Evolutionary conservation across 1,140 invertebrate species (phyloP).

Genomic region (Pinna nobilis): DNA sequence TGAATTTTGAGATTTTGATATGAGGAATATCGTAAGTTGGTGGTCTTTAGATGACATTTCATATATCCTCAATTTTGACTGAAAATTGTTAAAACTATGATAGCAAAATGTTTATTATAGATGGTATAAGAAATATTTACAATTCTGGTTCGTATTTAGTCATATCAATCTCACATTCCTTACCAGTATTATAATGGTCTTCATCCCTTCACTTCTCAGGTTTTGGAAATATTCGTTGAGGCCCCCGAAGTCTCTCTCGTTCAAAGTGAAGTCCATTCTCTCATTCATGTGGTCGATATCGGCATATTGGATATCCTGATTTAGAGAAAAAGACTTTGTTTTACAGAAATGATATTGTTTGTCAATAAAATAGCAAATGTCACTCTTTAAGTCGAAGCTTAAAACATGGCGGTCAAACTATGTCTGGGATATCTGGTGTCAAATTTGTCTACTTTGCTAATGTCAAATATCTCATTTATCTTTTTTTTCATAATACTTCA

Average conservation of each 20-base stretch:
- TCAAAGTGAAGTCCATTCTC: conserved; percentile 89
- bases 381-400: too few species aligned
- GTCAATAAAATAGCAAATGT: too few species aligned
- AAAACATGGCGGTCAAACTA: too few species aligned
- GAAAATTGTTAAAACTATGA: neutral
- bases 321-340: neutral
- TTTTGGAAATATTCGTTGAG: conserved; percentile 84
- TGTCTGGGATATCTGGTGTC: too few species aligned
- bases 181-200: conserved; percentile 61
- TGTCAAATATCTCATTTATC: too few species aligned
- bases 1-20: too few species aligned
- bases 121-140: neutral
- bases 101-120: neutral
- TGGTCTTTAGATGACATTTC: too few species aligned
- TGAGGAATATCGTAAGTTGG: too few species aligned
- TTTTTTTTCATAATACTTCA: too few species aligned
- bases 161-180: too few species aligned
- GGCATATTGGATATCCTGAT: conserved; percentile 85
- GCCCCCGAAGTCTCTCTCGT: conserved; percentile 80
- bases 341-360: neutral
- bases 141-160: too few species aligned
- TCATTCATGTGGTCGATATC: conserved; percentile 94
- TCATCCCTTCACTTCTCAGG: conserved; percentile 77
- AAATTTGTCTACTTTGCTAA: too few species aligned
- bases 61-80: neutral